phyloP scores from a whole-genome alignment of 2,113 vertebrate genomes.

The Mobula birostris region DNA sequence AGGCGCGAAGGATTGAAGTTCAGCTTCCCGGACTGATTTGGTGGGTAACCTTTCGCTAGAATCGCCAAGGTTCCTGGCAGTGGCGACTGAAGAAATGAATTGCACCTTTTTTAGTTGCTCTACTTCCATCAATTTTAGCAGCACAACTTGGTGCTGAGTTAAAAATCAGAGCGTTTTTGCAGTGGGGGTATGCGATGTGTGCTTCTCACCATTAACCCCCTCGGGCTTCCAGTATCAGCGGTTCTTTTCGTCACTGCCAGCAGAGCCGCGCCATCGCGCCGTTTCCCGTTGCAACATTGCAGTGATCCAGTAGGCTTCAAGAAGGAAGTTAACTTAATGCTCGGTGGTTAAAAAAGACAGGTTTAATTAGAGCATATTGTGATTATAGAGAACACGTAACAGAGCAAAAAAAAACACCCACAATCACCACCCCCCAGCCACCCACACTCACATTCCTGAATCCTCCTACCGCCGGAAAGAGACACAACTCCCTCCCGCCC shows the following conservation, averaged over 20 bases:
- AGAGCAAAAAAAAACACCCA: background rate
- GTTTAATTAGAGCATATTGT: background rate
- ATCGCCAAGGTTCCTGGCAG: background rate
- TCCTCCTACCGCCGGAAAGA: constrained; percentile 34
- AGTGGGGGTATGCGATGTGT: background rate
- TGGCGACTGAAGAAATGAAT: background rate
- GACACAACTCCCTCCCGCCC: constrained; percentile 26
- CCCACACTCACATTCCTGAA: background rate
- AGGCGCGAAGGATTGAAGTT: background rate
- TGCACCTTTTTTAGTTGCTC: background rate
- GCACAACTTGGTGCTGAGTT: background rate
- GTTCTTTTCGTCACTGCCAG: background rate
- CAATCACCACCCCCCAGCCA: background rate
- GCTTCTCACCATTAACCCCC: too few relatives aligned
- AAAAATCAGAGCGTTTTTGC: background rate
- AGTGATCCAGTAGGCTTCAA: background rate
- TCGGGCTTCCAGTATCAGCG: background rate
- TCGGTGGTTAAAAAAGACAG: background rate
- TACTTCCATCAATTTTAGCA: background rate
- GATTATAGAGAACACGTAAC: background rate
- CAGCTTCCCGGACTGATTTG: background rate
- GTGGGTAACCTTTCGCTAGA: background rate
- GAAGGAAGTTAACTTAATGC: background rate
- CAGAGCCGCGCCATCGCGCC: background rate
- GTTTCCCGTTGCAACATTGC: background rate